Percentiles rank a stretch among this genome's conserved stretches.
Conservation (phyloP, 2,797 vertebrate species). For the Todus mexicanus region DNA sequence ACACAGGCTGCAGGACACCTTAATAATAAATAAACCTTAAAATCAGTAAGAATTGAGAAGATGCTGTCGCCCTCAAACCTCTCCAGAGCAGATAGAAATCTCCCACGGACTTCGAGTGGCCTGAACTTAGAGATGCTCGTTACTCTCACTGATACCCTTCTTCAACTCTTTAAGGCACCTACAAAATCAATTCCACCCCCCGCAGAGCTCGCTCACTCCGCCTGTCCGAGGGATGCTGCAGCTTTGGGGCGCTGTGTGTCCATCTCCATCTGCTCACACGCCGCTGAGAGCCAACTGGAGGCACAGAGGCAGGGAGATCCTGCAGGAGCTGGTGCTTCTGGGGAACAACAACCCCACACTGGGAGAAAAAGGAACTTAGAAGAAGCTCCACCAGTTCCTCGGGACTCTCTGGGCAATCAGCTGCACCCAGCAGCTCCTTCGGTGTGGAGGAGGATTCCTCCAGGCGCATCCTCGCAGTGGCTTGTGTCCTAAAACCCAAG, state of each 20-base stretch:
- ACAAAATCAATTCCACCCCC: background rate
- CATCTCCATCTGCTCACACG: rapidly evolving
- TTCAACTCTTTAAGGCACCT: background rate
- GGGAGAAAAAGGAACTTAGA: background rate
- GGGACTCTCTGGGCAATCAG: rapidly evolving
- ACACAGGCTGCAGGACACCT: background rate
- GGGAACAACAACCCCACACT: rapidly evolving
- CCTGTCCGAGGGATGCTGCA: background rate
- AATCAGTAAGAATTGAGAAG: background rate
- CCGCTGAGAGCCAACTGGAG: rapidly evolving
- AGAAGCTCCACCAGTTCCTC: background rate
- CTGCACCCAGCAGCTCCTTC: background rate
- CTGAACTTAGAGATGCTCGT: background rate
- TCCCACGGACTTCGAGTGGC: background rate
- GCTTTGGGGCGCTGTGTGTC: background rate
- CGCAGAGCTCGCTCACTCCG: background rate
- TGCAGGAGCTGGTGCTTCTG: rapidly evolving
- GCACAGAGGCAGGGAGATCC: background rate
- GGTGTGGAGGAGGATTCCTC: rapidly evolving
- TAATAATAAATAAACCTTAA: background rate
- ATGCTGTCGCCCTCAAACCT: background rate
- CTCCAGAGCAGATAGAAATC: background rate
- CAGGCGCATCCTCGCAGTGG: background rate
- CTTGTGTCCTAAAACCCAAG: background rate
- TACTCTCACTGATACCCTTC: background rate